Percentiles rank a stretch among this genome's conserved stretches.
Evolutionary conservation across 2,113 vertebrate genomes (phyloP).

Genomic region (Catharus fuscescens): DNA sequence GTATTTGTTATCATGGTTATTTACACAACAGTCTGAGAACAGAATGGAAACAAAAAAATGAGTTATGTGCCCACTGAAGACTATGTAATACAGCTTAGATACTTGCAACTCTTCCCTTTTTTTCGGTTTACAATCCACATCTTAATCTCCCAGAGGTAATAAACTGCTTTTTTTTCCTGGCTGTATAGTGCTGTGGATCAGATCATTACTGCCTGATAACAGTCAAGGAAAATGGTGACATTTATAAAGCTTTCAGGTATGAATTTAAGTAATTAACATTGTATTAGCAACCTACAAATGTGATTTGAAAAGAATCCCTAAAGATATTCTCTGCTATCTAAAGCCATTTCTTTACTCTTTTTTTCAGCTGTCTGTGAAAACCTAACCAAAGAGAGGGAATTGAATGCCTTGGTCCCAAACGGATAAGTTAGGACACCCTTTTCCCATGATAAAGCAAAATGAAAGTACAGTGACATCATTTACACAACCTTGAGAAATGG

Average conservation of each 20-base stretch:
- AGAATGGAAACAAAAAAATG: background rate
- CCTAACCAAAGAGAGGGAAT: background rate
- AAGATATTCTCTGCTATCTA: background rate
- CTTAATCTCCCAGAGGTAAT: background rate
- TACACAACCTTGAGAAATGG: background rate
- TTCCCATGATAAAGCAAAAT: background rate
- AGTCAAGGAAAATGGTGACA: background rate
- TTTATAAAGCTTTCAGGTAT: slow-evolving; percentile 20
- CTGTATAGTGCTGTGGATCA: background rate
- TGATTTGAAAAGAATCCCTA: slow-evolving; percentile 1
- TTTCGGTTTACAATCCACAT: background rate
- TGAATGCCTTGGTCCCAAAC: background rate
- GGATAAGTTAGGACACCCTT: background rate
- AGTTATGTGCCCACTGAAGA: accelerated
- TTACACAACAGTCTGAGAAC: background rate
- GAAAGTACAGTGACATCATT: background rate
- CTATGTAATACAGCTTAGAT: background rate
- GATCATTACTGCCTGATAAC: background rate
- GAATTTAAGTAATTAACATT: slow-evolving; percentile 17
- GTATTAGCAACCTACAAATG: slow-evolving; percentile 12
- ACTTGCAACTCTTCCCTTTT: background rate
- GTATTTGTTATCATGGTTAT: background rate
- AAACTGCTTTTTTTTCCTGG: background rate
- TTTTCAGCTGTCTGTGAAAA: background rate
- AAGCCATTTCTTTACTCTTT: background rate